These are phyloP conservation scores for Hypena proboscidalis DNA, from an alignment of 2,888 invertebrate species.

Conservation along the genomic window DNA sequence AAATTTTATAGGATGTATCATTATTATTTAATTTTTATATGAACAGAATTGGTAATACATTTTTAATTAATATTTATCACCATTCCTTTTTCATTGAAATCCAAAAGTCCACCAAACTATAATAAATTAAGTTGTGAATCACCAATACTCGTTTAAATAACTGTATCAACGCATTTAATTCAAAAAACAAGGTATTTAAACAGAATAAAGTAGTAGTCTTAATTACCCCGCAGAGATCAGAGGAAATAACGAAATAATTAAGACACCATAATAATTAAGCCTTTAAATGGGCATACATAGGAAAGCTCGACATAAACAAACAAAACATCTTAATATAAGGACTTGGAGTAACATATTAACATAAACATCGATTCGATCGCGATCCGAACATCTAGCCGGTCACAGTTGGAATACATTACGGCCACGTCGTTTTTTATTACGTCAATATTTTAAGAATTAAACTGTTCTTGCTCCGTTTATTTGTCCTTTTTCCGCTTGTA, in stretches of 20 bases:
- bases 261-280: conserved; percentile 63
- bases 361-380: conserved; percentile 76
- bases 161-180: not conserved
- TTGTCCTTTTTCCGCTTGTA: conserved; percentile 46
- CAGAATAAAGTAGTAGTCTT: conserved; percentile 9
- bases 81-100: too few relatives aligned
- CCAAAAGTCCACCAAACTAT: too few relatives aligned
- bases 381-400: conserved; percentile 64
- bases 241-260: conserved; percentile 44
- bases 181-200: not conserved
- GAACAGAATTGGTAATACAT: too few relatives aligned
- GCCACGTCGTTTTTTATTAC: conserved; percentile 70
- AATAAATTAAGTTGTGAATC: too few relatives aligned
- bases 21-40: too few relatives aligned
- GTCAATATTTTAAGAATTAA: conserved; percentile 76
- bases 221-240: conserved; percentile 18
- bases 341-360: conserved; percentile 64
- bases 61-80: too few relatives aligned
- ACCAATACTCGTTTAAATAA: not conserved
- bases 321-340: conserved; percentile 74
- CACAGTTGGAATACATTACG: conserved; percentile 76
- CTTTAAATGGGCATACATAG: conserved; percentile 53
- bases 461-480: conserved; percentile 56
- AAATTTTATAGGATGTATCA: too few relatives aligned
- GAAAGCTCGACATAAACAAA: conserved; percentile 62